Base-by-base conservation (phyloP, 2,113 vertebrate genomes). In the Dipodomys ordii region DNA sequence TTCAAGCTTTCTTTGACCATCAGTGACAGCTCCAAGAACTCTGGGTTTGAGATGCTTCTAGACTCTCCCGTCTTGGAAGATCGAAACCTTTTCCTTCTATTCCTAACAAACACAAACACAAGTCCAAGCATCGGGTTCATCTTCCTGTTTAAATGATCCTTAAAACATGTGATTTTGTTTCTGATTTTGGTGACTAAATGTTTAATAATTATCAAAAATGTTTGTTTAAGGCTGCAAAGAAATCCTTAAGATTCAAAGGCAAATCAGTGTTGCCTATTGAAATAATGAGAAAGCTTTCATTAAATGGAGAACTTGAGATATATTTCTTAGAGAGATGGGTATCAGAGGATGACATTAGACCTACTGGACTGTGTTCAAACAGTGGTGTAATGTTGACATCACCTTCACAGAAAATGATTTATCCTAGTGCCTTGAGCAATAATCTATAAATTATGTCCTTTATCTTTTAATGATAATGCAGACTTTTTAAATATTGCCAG, bases 281-380 rank as follows among this genome's bases (percentile, higher is more conserved):
- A 35, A 35, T 35, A 35, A 35, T 35, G 35, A 35, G 35, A 35
- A 27, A 92, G 79, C 25, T 82, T 20, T 87, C 57, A 69, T 94
- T 39, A 80, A 72, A 93, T 78, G 96, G 87, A 97, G 86, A 94
- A 92, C 78, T 94, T 96, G 68, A 92, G 83, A 73, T 95, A 76
- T 84, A 92, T 87, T 53, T 94, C 18, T 68, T 53, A 91, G 73
- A 97, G 13, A 91, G 60, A 15, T 91, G 67, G 85, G 13, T 74
- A 20, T 90, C 79, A 69, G 92, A 57, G 94, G 93, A 92, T 92
- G 7, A 30, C 71, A 91, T 83, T 92, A 79, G 88, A 94, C 7
- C 49, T 94, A 10, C 65, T 60, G 28, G 69, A 94, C 71, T 89
- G 49, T 71, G 57, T 97, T 96, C 95, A 93, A 94, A 69, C 88